Evolutionary conservation across 2,888 invertebrate species (phyloP), one percentile per base, ranked within the genome.

Genomic region (Dromius quadrimaculatus): DNA sequence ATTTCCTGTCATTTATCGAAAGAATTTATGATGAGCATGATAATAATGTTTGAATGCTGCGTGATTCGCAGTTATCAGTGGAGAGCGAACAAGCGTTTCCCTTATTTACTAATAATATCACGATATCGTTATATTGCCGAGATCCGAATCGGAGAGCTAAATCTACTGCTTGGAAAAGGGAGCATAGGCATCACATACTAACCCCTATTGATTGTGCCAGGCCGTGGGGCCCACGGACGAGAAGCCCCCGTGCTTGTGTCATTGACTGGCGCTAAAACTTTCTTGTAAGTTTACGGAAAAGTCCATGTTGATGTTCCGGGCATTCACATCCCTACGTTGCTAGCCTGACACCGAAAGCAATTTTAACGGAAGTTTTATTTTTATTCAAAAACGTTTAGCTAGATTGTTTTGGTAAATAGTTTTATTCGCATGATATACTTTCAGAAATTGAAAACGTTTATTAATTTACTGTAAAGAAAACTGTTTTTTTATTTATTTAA

Each of bases 171-270:
- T 36, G 50, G 47, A 28, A 54, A 54, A 54, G 59, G 59, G 59
- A 23, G 59, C 59, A 59, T 59, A 38, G 36, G 59, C 59, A 59
- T 59, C 62, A 68, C 66, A 47, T 65, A 65, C 54, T 50, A 65
- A 65, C 65, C 65, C 65, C 54, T 68, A 68, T 68, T 59, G 68
- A 68, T 68, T 68, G 68, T 68, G 22, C 68, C 68, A 68, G 68
- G 59, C 68, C 2, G 68, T 68, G 68, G 41, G 64, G 47, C 17
- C 50, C 64, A 38, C 68, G 43, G 20, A 13, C 41, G 38, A 17
- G 68, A 22, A 68, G 43, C 23, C 54, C 68, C 59, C 43, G 68
- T 68, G 68, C 68, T 45, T 38, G 68, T 68, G 68, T 68, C 68
- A 68, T 68, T 68, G 68, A 68, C 68, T 68, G 68, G 17, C 36